Conservation (phyloP, 2,113 vertebrate species). For the Pangasianodon hypophthalmus region DNA sequence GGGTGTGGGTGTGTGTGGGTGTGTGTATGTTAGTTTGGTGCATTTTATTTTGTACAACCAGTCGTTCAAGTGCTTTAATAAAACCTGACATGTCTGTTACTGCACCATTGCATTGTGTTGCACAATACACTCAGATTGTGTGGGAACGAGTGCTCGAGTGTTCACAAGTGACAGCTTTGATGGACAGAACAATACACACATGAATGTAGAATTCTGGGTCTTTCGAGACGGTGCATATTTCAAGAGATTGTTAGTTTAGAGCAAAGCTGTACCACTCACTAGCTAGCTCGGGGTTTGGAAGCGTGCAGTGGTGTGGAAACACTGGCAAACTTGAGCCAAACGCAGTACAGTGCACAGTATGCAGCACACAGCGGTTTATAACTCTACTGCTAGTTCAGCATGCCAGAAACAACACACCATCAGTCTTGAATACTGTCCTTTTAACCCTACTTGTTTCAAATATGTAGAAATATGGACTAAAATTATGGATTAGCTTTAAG, state of each 20-base stretch:
- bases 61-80: background rate
- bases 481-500: too few relatives aligned
- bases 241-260: background rate
- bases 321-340: background rate
- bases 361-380: too few relatives aligned
- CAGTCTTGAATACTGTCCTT: too few relatives aligned
- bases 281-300: background rate
- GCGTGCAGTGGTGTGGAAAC: background rate
- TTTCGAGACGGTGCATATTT: background rate
- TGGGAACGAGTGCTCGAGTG: background rate
- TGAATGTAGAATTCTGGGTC: background rate
- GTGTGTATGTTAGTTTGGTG: background rate
- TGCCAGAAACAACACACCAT: too few relatives aligned
- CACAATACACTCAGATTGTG: background rate
- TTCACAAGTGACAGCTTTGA: background rate
- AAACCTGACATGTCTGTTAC: background rate
- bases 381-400: too few relatives aligned
- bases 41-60: background rate
- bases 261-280: background rate
- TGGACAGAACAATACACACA: background rate
- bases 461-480: too few relatives aligned
- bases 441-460: too few relatives aligned
- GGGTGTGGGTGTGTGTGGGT: too few relatives aligned
- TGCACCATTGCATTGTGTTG: background rate
- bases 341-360: too few relatives aligned